Conservation (phyloP, 2,888 invertebrate genomes). For the Drosophila ustulata region DNA sequence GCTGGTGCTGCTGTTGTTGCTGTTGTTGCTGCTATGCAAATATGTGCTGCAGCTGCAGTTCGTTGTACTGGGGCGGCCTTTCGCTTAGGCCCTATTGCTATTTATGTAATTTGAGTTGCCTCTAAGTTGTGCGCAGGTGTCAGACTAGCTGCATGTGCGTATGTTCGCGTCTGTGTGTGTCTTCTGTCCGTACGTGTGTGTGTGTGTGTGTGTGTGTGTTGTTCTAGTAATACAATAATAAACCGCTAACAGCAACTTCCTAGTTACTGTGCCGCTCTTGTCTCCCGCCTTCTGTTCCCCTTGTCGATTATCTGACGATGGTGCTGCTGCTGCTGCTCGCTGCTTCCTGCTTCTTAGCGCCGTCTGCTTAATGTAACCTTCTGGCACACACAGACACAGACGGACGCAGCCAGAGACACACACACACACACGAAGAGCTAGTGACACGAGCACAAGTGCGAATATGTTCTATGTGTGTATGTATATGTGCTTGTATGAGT, state of each 20-base stretch:
- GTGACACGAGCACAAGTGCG: constrained; percentile 37
- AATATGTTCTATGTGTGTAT: background rate
- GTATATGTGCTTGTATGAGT: background rate
- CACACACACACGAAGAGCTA: constrained; percentile 40
- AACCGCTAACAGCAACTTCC: constrained; percentile 71
- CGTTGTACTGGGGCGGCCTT: constrained; percentile 62
- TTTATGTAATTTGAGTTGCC: constrained; percentile 77
- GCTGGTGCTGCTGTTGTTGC: constrained; percentile 34
- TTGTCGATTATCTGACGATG: background rate
- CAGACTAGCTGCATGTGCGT: constrained; percentile 29
- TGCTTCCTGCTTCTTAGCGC: constrained; percentile 71
- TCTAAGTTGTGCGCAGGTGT: constrained; percentile 57
- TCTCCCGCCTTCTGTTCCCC: background rate
- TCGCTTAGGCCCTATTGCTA: constrained; percentile 52
- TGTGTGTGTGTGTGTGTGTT: constrained; percentile 16
- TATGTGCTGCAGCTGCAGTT: constrained; percentile 65
- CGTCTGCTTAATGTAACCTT: constrained; percentile 62
- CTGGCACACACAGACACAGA: constrained; percentile 31
- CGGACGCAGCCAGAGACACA: constrained; percentile 25
- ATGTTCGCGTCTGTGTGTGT: constrained; percentile 14
- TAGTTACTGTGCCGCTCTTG: constrained; percentile 41
- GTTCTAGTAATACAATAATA: constrained; percentile 71
- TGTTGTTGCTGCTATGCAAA: constrained; percentile 54
- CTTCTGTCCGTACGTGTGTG: background rate
- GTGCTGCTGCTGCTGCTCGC: constrained; percentile 17